Evolutionary conservation across 2,113 vertebrate species (phyloP).

Genomic region (Numenius arquata): DNA sequence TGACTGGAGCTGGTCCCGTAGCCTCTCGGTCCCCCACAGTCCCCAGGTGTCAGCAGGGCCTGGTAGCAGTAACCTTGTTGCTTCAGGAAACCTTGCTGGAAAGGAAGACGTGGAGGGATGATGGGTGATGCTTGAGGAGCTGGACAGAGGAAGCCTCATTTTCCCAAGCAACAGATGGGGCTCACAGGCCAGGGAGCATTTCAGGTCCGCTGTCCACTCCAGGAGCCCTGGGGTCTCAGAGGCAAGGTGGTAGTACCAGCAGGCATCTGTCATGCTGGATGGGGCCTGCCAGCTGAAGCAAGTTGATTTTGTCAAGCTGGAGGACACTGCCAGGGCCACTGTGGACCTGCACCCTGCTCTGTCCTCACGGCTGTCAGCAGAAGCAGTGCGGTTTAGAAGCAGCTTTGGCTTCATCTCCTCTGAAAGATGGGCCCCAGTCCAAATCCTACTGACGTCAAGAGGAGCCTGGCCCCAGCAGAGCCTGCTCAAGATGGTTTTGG

Average conservation of each 20-base stretch:
- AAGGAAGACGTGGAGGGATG: not conserved
- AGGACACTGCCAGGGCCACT: not conserved
- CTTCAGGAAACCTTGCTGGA: not conserved
- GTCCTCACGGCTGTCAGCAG: fast-evolving
- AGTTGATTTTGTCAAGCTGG: not conserved
- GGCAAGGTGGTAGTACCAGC: not conserved
- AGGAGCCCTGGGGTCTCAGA: not conserved
- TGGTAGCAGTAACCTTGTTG: not conserved
- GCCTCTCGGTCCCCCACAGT: not conserved
- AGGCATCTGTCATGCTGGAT: not conserved
- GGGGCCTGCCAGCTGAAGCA: not conserved
- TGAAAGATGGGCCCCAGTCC: constrained; percentile 11
- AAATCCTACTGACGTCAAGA: constrained; percentile 47
- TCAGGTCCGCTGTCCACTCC: not conserved
- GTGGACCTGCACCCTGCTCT: fast-evolving
- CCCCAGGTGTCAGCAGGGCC: not conserved
- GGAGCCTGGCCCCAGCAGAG: not conserved
- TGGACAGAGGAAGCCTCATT: fast-evolving
- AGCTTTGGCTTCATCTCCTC: constrained; percentile 13
- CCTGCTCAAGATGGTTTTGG: constrained; percentile 1
- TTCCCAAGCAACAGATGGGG: not conserved
- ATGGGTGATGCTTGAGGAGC: not conserved
- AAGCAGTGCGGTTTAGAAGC: not conserved
- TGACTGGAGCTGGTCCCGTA: not conserved
- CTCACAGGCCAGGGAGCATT: not conserved